Percentiles rank a stretch among this genome's conserved stretches.
Evolutionary conservation across 2,888 invertebrate genomes (phyloP).

Genomic region (Sphecodes monilicornis): DNA sequence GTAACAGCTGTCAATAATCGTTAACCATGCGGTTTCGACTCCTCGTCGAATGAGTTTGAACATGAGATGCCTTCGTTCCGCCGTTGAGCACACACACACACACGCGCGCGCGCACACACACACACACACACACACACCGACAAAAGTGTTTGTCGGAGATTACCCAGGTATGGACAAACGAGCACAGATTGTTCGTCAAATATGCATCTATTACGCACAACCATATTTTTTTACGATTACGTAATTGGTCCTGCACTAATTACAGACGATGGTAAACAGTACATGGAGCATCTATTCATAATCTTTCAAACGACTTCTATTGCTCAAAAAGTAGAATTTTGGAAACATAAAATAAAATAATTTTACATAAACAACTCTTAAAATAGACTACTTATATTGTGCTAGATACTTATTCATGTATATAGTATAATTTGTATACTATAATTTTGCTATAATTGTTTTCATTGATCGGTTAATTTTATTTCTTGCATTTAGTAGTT

Average conservation of each 20-base stretch:
- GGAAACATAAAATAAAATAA: background rate
- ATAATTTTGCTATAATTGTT: too few relatives aligned
- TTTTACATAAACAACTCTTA: too few relatives aligned
- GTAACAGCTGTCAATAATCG: constrained; percentile 68
- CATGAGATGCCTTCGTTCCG: constrained; percentile 56
- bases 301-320: background rate
- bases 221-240: background rate
- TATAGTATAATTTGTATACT: too few relatives aligned
- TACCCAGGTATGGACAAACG: background rate
- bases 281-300: background rate
- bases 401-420: too few relatives aligned
- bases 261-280: background rate
- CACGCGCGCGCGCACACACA: background rate
- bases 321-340: background rate
- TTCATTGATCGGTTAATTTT: too few relatives aligned
- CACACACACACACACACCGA: background rate
- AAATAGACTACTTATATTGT: too few relatives aligned
- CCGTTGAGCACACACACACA: constrained; percentile 1
- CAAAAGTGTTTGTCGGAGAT: background rate
- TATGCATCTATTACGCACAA: background rate
- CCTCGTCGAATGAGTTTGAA: constrained; percentile 67
- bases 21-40: constrained; percentile 64
- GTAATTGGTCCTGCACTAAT: background rate
- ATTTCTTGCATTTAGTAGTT: too few relatives aligned
- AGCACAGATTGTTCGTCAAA: background rate